Base-by-base conservation (phyloP, 1,140 invertebrate species). In the Pararge aegeria region DNA sequence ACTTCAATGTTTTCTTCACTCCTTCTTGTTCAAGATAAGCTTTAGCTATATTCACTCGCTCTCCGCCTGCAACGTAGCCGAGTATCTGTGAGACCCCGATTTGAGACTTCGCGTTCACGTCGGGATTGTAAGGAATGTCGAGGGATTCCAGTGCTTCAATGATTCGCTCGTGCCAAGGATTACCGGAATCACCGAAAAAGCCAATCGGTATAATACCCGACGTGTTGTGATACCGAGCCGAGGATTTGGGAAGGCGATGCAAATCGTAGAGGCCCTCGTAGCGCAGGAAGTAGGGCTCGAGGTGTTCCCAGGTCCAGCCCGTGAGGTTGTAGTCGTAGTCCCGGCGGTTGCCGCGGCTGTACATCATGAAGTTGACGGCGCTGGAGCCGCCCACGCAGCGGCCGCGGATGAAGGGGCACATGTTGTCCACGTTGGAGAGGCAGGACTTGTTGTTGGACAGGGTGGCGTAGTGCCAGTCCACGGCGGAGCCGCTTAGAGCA, bases 291-390 rank as follows among this genome's bases (percentile, higher is more conserved):
- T 78, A 85, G 0, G 83, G 80, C 49, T 66, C 44, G 0, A 86
- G 34, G 15, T 80, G 66, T 5, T 60, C 18, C 70, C 73, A 86
- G 6, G 62, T 66, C 83, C 83, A 86, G 12, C 76, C 78, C 1
- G 76, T 52, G 7, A 76, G 9, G 49, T 56, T 24, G 7, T 72
- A 66, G 34, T 76, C 55, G 46, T 75, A 97, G 75, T 96, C 95
- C 2, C 74, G 61, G 5, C 90, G 91, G 82, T 95, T 94, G 0
- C 96, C 96, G 29, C 96, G 90, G 0, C 94, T 93, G 80, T 96
- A 95, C 37, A 95, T 93, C 95, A 96, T 96, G 53, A 94, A 94
- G 85, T 97, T 96, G 19, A 96, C 90, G 7, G 92, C 92, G 29
- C 94, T 94, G 7, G 93, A 94, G 13, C 95, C 95, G 2, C 95